Evolutionary conservation across 1,140 invertebrate genomes (phyloP), one percentile per base, ranked within the genome.

Genomic region (Danaus plexippus): DNA sequence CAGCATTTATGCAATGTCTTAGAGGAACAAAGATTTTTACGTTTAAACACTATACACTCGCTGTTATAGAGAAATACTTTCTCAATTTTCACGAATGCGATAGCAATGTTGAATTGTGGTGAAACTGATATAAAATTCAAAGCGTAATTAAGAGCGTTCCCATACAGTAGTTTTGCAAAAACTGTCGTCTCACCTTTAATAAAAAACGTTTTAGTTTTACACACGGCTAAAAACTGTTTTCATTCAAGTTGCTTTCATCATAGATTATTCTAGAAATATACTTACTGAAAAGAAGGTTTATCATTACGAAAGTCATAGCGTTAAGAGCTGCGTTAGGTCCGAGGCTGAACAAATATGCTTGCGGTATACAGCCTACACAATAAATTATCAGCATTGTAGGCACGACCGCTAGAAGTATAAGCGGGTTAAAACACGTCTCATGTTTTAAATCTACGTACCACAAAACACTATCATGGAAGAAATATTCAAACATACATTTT

Each of bases 51-150:
- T 11, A 69, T 57, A 44, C 81, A 85, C 52, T 82, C 81, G 51
- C 69, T 81, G 55, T 85, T 85, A 57, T 85, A 80, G 3, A 85
- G 63, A 51, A 81, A 82, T 55, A 78, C 77, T 54, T 75, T 59
- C 12, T 74, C 75, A 32, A 82, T 78, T 52, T 80, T 82, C 0
- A 77, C 55, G 42, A 70, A 73, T 9, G 79, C 81, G 18, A 74
- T 73, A 7, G 73, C 77, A 68, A 82, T 73, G 43, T 80, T 82
- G 61, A 75, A 85, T 55, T 82, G 81, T 6, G 81, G 79, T 0
- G 79, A 85, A 0, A 85, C 61, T 7, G 61, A 64, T 64, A 82
- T 71, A 15, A 80, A 69, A 45, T 71, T 61, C 43, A 76, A 9
- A 0, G 64, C 66, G 12, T 75, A 77, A 42, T 69, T 55, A 0